These are phyloP conservation scores for Autographa gamma DNA, from an alignment of 2,888 invertebrate species.

Conservation along the genomic window DNA sequence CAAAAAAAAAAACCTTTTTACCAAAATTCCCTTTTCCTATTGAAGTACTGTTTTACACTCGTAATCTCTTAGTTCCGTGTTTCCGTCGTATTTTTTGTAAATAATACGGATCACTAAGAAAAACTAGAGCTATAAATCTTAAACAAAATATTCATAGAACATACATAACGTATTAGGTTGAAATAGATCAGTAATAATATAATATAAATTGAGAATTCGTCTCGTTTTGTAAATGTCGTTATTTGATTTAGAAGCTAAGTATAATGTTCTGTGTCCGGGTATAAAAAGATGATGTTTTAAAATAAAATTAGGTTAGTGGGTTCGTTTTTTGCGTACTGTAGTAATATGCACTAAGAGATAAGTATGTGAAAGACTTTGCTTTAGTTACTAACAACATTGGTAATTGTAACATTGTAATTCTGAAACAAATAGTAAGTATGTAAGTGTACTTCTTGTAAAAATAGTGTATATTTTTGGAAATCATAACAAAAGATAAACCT, in stretches of 20 bases:
- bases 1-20: too few relatives aligned
- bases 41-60: too few relatives aligned
- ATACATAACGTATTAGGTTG: neutral
- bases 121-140: slow-evolving; percentile 2
- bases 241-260: slow-evolving; percentile 16
- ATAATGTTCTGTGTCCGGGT: slow-evolving; percentile 17
- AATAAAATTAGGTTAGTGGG: neutral
- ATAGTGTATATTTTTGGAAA: too few relatives aligned
- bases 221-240: neutral
- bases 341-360: too few relatives aligned
- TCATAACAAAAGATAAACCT: too few relatives aligned
- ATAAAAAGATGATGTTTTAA: neutral
- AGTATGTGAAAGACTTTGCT: too few relatives aligned
- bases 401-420: too few relatives aligned
- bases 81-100: neutral
- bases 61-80: neutral
- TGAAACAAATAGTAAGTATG: too few relatives aligned
- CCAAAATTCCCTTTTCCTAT: too few relatives aligned
- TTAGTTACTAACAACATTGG: too few relatives aligned
- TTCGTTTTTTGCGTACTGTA: too few relatives aligned
- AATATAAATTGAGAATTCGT: slow-evolving; percentile 3
- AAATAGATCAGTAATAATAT: slow-evolving; percentile 22
- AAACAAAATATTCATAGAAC: neutral
- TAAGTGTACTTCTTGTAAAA: too few relatives aligned
- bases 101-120: neutral